A percentile compares a stretch with the other conserved stretches of the same genome.
Evolutionary conservation across 2,113 vertebrate genomes (phyloP).

Genomic region (Zosterops hypoxanthus): DNA sequence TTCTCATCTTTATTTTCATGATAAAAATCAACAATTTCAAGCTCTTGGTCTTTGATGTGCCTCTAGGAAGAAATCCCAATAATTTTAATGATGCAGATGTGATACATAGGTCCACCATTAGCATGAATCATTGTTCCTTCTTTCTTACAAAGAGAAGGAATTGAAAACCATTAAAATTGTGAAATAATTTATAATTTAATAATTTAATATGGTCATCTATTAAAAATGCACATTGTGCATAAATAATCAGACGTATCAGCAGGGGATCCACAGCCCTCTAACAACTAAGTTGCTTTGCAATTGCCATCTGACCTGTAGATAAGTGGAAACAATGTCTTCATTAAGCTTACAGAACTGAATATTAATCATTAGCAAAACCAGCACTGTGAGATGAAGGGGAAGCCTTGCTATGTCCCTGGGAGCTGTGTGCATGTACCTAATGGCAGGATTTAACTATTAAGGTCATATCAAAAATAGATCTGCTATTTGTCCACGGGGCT

Average conservation of each 20-base stretch:
- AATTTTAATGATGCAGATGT: background rate
- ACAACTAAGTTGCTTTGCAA: conserved; percentile 1
- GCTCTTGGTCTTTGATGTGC: background rate
- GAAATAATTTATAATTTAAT: background rate
- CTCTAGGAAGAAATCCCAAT: background rate
- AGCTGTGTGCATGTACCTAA: background rate
- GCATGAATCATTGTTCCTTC: background rate
- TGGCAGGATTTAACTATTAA: background rate
- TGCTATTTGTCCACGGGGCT: background rate
- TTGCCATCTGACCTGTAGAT: conserved; percentile 43
- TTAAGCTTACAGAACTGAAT: conserved; percentile 3
- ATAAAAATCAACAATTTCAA: background rate
- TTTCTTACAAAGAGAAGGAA: background rate
- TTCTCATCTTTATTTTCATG: background rate
- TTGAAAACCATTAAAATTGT: background rate
- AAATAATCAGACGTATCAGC: background rate
- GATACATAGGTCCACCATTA: background rate
- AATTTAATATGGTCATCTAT: conserved; percentile 15
- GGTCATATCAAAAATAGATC: conserved; percentile 16
- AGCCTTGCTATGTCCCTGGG: background rate
- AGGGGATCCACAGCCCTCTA: conserved; percentile 6
- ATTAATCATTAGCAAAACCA: conserved; percentile 38
- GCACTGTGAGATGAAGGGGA: background rate
- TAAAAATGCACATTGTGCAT: conserved; percentile 13
- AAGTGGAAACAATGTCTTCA: conserved; percentile 44